phyloP scores from a whole-genome alignment of 2,113 vertebrate species.

The Perognathus longimembris region DNA sequence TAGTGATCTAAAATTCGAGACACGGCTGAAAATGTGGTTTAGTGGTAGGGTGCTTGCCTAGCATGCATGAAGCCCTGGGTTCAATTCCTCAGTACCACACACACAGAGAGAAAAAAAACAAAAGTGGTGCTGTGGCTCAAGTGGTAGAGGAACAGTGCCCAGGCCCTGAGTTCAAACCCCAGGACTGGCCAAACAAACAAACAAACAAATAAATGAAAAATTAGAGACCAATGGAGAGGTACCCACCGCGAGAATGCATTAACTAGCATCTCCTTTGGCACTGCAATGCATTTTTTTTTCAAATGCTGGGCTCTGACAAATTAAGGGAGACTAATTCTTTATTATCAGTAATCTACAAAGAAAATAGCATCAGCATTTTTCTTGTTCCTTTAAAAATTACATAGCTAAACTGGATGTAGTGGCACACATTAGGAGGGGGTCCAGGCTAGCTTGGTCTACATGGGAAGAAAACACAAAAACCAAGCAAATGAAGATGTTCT shows the following conservation, averaged over 20 bases:
- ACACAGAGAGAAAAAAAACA: too few relatives aligned
- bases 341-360: background rate
- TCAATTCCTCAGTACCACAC: too few relatives aligned
- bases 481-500: background rate
- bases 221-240: background rate
- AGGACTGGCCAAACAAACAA: too few relatives aligned
- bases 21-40: too few relatives aligned
- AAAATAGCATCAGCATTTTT: background rate
- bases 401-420: background rate
- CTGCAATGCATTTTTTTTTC: background rate
- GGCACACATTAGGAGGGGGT: too few relatives aligned
- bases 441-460: background rate
- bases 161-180: too few relatives aligned
- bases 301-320: background rate
- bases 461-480: background rate
- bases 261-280: background rate
- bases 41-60: too few relatives aligned
- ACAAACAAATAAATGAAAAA: too few relatives aligned
- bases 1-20: slow-evolving; percentile 6
- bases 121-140: too few relatives aligned
- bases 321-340: background rate
- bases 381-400: background rate
- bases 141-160: too few relatives aligned
- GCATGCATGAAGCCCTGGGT: too few relatives aligned
- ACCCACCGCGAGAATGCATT: background rate